These are phyloP conservation scores for Gopherus evgoodei DNA, from an alignment of 2,113 vertebrate genomes.

Conservation along the genomic window DNA sequence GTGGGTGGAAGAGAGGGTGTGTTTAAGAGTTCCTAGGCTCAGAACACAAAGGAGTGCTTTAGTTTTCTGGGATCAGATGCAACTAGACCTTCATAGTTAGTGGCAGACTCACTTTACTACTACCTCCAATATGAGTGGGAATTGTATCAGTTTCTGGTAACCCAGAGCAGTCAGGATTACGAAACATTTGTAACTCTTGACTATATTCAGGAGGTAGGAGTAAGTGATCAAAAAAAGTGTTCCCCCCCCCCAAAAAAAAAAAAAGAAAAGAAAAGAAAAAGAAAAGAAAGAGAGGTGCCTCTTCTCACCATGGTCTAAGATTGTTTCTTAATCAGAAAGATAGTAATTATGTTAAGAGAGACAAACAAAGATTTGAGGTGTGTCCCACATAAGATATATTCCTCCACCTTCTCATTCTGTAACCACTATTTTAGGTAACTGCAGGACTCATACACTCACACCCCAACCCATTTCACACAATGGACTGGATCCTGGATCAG, in stretches of 20 bases:
- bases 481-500: not conserved
- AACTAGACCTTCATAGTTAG: not conserved
- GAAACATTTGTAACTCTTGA: not conserved
- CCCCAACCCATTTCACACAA: not conserved
- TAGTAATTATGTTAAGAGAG: not conserved
- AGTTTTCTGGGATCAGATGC: not conserved
- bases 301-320: not conserved
- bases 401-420: not conserved
- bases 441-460: not conserved
- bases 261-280: not conserved
- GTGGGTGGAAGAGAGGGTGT: not conserved
- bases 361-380: not conserved
- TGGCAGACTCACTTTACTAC: not conserved
- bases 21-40: not conserved
- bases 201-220: not conserved
- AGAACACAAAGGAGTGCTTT: not conserved
- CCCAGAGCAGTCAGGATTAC: not conserved
- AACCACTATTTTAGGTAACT: not conserved
- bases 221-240: not conserved
- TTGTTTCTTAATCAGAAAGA: not conserved
- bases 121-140: not conserved
- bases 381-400: not conserved
- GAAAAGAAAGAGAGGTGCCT: not conserved
- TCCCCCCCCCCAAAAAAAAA: not conserved
- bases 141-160: rapidly evolving